phyloP scores from a whole-genome alignment of 2,888 invertebrate species.

The Disparrhopalites patrizii region DNA sequence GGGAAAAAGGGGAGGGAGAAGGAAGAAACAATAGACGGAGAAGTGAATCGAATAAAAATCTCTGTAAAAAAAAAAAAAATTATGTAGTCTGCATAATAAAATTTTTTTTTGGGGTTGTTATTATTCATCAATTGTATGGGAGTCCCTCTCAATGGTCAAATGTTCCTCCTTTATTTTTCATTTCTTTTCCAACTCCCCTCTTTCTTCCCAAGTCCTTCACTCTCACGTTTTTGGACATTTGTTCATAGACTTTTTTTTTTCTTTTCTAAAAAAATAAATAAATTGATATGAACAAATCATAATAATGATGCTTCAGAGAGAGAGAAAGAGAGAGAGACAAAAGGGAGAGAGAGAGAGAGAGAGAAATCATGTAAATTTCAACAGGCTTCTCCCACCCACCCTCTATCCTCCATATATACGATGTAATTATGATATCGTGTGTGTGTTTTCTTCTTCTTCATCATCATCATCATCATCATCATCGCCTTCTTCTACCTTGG shows the following conservation, averaged over 20 bases:
- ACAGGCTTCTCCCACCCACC: background rate
- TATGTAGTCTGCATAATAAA: background rate
- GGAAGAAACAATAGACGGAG: too few relatives aligned
- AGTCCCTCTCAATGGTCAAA: conserved; percentile 16
- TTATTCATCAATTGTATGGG: background rate
- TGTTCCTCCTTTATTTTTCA: conserved; percentile 15
- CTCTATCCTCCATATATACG: too few relatives aligned
- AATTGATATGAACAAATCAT: too few relatives aligned
- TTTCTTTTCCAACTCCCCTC: background rate
- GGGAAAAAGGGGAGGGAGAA: too few relatives aligned
- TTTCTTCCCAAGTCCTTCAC: background rate
- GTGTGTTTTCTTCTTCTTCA: too few relatives aligned
- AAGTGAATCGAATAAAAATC: background rate
- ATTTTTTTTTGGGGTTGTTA: conserved; percentile 3
- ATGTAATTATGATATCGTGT: too few relatives aligned
- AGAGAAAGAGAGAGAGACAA: too few relatives aligned
- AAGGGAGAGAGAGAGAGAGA: background rate
- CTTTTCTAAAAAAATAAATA: background rate
- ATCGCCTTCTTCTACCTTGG: too few relatives aligned
- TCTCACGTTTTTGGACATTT: background rate
- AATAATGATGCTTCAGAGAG: too few relatives aligned
- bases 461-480: too few relatives aligned
- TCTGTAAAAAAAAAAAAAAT: background rate
- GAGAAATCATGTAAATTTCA: background rate
- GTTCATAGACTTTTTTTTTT: background rate